Evolutionary conservation across 2,888 invertebrate genomes (phyloP), one percentile per base, ranked within the genome.

Genomic region (Sussaba pulchella): DNA sequence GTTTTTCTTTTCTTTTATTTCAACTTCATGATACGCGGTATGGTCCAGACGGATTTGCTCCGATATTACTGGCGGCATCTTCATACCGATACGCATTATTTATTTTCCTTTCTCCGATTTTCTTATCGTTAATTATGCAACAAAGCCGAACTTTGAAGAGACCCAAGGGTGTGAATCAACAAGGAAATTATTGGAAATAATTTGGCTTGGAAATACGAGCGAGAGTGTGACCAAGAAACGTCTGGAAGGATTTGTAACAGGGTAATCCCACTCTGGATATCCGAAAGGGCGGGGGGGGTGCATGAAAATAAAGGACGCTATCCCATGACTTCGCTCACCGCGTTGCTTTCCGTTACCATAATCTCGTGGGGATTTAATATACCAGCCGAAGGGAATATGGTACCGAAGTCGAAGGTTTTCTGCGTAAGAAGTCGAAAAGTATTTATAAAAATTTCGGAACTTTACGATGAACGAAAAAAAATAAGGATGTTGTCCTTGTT

Each of bases 151-250:
- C 19, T 45, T 45, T 36, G 41, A 10, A 24, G 31, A 39, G 31
- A 26, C 5, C 54, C 19, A 39, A 47, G 70, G 12, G 45, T 43
- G 57, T 31, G 73, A 54, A 78, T 73, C 73, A 69, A 73, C 52
- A 52, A 43, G n/a, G 45, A 26, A 39, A 79, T 57, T 52, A 39
- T 59, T 19, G 50, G 8, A 72, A 78, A 67, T 67, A 24, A 50
- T 66, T 41, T 52, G 66, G 19, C 21, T 6, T 17, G 57, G 8
- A 74, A 70, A 57, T 47, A 47, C 50, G 63, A 71, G 66, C 21
- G 41, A 66, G 50, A 72, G 78, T 78, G 78, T 73, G 72, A 71
- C 79, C 66, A 26, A 75, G 59, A 75, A 50, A 47, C 70, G 61
- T 52, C 59, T 17, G 66, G 66, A 75, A 75, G 74, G 75, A 80